Percentiles rank a stretch among this genome's conserved stretches.
Conservation (phyloP, 2,113 vertebrate species). For the Aleadryas rufinucha region DNA sequence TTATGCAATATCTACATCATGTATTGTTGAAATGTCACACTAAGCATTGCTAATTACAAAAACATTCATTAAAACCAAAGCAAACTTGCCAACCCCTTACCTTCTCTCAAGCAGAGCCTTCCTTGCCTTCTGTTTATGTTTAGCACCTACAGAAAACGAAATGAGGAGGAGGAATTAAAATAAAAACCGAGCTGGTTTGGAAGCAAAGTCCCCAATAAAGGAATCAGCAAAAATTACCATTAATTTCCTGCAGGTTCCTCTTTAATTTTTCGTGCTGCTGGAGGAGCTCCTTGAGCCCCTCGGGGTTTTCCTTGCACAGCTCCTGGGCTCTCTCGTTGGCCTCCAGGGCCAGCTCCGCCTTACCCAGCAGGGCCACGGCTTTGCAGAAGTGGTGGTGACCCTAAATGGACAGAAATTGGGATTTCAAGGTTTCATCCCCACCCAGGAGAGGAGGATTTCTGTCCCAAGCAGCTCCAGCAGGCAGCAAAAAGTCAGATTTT, state of each 20-base stretch:
- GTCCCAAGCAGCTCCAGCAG: neutral
- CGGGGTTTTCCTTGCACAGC: constrained; percentile 69
- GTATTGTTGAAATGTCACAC: neutral
- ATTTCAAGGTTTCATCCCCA: neutral
- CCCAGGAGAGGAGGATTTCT: neutral
- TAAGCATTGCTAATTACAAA: neutral
- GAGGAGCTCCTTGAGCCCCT: constrained; percentile 79
- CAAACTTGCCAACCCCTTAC: constrained; percentile 51
- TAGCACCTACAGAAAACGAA: constrained; percentile 43
- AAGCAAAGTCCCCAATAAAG: neutral
- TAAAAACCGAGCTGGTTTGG: neutral
- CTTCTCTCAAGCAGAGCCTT: constrained; percentile 36
- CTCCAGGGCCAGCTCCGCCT: constrained; percentile 73
- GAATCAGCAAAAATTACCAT: constrained; percentile 56
- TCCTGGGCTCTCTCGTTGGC: constrained; percentile 78
- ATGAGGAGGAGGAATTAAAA: neutral
- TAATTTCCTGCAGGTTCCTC: constrained; percentile 21
- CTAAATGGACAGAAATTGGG: constrained; percentile 61
- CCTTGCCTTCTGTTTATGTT: constrained; percentile 34
- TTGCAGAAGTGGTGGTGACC: constrained; percentile 93
- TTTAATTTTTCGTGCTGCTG: constrained; percentile 75
- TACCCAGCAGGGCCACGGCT: constrained; percentile 80
- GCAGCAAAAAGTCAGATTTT: neutral
- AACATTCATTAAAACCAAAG: neutral
- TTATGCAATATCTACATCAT: neutral